Conservation (phyloP, 2,888 invertebrate genomes). For the Drosophila gaucha region DNA sequence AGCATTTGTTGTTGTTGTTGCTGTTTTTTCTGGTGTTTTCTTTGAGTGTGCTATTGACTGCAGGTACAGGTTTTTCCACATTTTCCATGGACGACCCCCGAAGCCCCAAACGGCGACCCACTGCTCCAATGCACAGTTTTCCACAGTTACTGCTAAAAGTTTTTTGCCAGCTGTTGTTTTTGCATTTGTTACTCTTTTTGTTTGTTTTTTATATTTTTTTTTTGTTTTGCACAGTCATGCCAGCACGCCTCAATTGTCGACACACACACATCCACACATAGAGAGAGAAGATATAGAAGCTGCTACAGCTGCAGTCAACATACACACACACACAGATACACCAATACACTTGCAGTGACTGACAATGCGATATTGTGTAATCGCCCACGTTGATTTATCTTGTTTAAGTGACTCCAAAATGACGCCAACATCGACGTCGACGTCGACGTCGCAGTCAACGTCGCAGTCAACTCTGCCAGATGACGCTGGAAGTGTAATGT, state of each 20-base stretch:
- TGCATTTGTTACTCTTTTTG: constrained; percentile 38
- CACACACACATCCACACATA: constrained; percentile 22
- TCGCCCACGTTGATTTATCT: constrained; percentile 79
- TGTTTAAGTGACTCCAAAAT: constrained; percentile 75
- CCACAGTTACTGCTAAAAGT: constrained; percentile 33
- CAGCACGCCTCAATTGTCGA: constrained; percentile 61
- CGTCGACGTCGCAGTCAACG: constrained; percentile 48
- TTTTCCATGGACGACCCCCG: constrained; percentile 55
- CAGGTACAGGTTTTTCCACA: constrained; percentile 72
- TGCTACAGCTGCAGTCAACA: constrained; percentile 12
- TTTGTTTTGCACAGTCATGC: constrained; percentile 66
- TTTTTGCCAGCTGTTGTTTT: constrained; percentile 21
- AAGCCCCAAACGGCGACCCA: constrained; percentile 56
- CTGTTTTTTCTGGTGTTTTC: constrained; percentile 16
- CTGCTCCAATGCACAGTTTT: constrained; percentile 66
- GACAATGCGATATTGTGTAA: constrained; percentile 71
- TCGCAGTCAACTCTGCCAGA: constrained; percentile 17
- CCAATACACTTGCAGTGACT: constrained; percentile 21
- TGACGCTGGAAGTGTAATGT: constrained; percentile 63
- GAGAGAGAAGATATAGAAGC: constrained; percentile 19
- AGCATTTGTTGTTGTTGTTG: constrained; percentile 18
- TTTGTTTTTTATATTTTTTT: constrained; percentile 11
- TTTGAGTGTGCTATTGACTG: constrained; percentile 52
- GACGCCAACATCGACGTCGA: constrained; percentile 30
- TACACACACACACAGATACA: constrained; percentile 1